Base-by-base conservation (phyloP, 1,140 invertebrate genomes). In the Sipha flava region DNA sequence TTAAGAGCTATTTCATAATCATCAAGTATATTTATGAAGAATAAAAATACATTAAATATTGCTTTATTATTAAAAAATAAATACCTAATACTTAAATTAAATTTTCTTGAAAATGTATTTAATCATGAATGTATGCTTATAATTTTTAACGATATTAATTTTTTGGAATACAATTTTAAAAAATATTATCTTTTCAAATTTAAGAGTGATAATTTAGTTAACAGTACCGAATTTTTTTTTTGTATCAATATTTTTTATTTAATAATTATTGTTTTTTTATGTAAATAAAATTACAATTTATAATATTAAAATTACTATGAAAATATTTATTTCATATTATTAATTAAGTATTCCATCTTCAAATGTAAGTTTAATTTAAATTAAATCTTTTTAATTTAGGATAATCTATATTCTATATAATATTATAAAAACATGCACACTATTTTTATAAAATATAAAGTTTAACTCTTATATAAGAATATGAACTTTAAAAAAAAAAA, bases 151-250 rank as follows among this genome's bases (percentile, higher is more conserved):
- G 18, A 45, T 14, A 45, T 68, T 18, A 68, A 12, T 68, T 68
- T 9, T 68, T 18, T 29, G 26, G 16, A 3, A 68, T 68, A 45
- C 3, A 68, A 21, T 14, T 45, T 68, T 43, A 26, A 68, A 64
- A 12, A 21, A 37, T 18, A 21, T 18, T 18, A 68, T 43, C 43
- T 16, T 26, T 68, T n/a, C n/a, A n/a, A n/a, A n/a, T 18, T 18
- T 68, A 68, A 45, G 26, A 16, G 40, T 68, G 66, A 68, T 68
- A 68, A 26, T 68, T 45, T 68, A 68, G 40, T 45, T 45, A 68
- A 68, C 40, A 37, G n/a, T 68, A 2, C 40, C 66, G 66, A 68
- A 68, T 68, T 68, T 45, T 26, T 68, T 45, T 68, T 68, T 68
- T 9, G 3, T 45, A 29, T 45, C 0, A 45, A 45, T 12, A 68